Conservation (phyloP, 2,113 vertebrate genomes). For the Muntiacus muntjak region DNA sequence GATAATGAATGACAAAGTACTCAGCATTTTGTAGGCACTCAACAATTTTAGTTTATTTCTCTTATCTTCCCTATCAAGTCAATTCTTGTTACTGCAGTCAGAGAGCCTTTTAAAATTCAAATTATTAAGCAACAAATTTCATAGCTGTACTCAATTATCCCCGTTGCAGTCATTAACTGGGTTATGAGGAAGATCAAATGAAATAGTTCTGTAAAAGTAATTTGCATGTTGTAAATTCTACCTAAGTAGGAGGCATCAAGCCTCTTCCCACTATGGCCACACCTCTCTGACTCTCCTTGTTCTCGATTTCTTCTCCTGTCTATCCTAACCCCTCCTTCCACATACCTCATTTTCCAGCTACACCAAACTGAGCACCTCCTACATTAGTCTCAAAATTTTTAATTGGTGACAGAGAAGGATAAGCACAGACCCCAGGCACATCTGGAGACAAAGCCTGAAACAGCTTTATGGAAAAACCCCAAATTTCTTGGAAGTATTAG, state of each 20-base stretch:
- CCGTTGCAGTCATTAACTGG: background rate
- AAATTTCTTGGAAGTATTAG: background rate
- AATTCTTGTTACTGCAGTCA: background rate
- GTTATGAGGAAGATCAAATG: background rate
- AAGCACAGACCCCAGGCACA: background rate
- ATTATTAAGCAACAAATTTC: background rate
- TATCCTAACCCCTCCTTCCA: background rate
- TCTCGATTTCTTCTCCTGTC: background rate
- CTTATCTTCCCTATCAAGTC: background rate
- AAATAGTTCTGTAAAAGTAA: background rate
- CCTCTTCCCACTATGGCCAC: background rate
- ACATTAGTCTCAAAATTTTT: background rate
- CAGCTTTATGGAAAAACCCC: background rate
- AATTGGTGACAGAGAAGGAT: background rate
- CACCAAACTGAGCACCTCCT: background rate
- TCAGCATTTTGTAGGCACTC: background rate
- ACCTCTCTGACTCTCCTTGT: background rate
- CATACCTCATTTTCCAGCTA: background rate
- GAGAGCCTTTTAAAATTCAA: background rate
- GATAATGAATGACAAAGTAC: background rate
- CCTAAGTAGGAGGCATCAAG: background rate
- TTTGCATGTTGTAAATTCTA: background rate
- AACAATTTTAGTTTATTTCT: background rate
- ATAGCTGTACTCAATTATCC: background rate
- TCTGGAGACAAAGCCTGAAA: background rate